Evolutionary conservation across 1,140 invertebrate species (phyloP).

Genomic region (Pachyrhynchus sulphureomaculatus): DNA sequence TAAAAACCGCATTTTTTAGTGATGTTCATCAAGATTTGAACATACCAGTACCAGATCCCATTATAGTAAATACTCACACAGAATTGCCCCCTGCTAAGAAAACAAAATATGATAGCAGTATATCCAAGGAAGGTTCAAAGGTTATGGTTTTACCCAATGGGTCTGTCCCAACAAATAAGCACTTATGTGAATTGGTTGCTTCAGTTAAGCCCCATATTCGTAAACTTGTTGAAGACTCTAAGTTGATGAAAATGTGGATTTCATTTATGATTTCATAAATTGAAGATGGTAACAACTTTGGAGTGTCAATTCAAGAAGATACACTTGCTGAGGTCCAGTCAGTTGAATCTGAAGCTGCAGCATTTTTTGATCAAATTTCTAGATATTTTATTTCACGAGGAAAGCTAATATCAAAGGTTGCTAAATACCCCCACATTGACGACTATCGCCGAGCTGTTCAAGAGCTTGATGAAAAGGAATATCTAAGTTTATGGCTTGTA

Average conservation of each 20-base stretch:
- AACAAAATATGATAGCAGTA: constrained; percentile 61
- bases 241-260: constrained; percentile 98
- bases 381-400: constrained; percentile 76
- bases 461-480: constrained; percentile 97
- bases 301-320: constrained; percentile 97
- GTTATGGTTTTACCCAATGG: constrained; percentile 81
- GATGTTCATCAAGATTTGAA: constrained; percentile 81
- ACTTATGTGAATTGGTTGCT: constrained; percentile 81
- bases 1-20: constrained; percentile 68
- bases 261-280: constrained; percentile 98
- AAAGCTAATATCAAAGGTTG: constrained; percentile 77
- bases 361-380: constrained; percentile 97
- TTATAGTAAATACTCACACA: constrained; percentile 62
- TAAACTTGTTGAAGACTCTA: constrained; percentile 90
- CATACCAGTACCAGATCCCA: constrained; percentile 82
- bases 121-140: constrained; percentile 66
- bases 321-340: constrained; percentile 93
- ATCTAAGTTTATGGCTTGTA: constrained; percentile 88
- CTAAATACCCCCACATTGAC: constrained; percentile 97
- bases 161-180: constrained; percentile 80
- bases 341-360: constrained; percentile 94
- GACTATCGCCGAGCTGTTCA: constrained; percentile 91
- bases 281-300: constrained; percentile 99
- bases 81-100: constrained; percentile 67
- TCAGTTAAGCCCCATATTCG: constrained; percentile 91